Evolutionary conservation across 2,113 vertebrate species (phyloP).

Genomic region (Hypocryptadius cinnamomeus): DNA sequence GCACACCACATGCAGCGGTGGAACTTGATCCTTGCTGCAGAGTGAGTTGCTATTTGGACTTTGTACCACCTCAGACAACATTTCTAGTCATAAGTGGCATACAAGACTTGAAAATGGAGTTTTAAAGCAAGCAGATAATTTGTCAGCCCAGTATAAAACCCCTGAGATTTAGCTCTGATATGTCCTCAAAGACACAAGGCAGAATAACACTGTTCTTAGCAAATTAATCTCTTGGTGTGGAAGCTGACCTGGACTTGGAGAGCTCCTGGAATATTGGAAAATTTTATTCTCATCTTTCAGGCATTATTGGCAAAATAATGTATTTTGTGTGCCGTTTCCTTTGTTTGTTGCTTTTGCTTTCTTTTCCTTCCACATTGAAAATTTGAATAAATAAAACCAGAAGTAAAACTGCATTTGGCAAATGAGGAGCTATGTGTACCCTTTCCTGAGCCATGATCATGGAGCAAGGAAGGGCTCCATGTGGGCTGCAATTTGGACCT

Average conservation of each 20-base stretch:
- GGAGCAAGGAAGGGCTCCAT: not conserved
- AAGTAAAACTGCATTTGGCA: not conserved
- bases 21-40: not conserved
- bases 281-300: not conserved
- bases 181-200: not conserved
- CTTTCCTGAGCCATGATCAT: not conserved
- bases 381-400: not conserved
- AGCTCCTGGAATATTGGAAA: not conserved
- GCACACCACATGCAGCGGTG: not conserved
- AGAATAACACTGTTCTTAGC: not conserved
- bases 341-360: not conserved
- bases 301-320: not conserved
- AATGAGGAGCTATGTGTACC: not conserved
- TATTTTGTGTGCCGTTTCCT: accelerated
- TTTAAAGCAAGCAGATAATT: not conserved
- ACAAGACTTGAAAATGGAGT: not conserved
- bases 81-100: not conserved
- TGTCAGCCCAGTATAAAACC: not conserved
- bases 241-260: not conserved
- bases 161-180: not conserved
- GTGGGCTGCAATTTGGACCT: not conserved
- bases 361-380: not conserved
- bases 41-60: not conserved
- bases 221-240: not conserved
- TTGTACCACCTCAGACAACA: not conserved